Evolutionary conservation across 2,888 invertebrate genomes (phyloP).

Genomic region (Yponomeuta cagnagella): DNA sequence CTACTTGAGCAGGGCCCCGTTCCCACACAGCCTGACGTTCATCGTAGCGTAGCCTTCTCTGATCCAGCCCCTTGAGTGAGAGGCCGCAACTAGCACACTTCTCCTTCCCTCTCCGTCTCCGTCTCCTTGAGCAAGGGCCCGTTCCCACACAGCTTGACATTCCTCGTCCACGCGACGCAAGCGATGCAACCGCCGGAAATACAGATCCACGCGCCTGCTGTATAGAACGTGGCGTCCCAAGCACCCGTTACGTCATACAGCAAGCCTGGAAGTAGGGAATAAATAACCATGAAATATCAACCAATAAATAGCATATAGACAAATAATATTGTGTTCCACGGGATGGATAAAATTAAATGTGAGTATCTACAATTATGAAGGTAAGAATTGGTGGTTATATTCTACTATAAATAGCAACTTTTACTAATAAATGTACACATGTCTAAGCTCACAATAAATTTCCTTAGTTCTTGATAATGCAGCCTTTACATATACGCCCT

Average conservation of each 20-base stretch:
- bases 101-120: slow-evolving; percentile 27
- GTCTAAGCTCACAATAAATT: too few relatives aligned
- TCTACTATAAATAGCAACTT: too few relatives aligned
- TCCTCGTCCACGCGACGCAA: slow-evolving; percentile 52
- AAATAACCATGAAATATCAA: not conserved
- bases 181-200: slow-evolving; percentile 52
- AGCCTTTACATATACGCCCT: too few relatives aligned
- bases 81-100: not conserved
- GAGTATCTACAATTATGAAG: too few relatives aligned
- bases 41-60: slow-evolving; percentile 28
- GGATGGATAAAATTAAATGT: too few relatives aligned
- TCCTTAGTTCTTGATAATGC: too few relatives aligned
- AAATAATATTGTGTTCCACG: too few relatives aligned
- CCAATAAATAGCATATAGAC: too few relatives aligned
- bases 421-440: too few relatives aligned
- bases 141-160: slow-evolving; percentile 49
- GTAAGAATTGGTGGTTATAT: too few relatives aligned
- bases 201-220: slow-evolving; percentile 54
- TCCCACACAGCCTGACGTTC: slow-evolving; percentile 51
- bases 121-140: slow-evolving; percentile 48
- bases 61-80: too few relatives aligned
- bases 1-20: slow-evolving; percentile 48
- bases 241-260: slow-evolving; percentile 50
- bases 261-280: slow-evolving; percentile 39
- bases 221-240: slow-evolving; percentile 63